Conservation (phyloP, 2,797 vertebrate species). For the Lepidocolaptes lacrymiger region DNA sequence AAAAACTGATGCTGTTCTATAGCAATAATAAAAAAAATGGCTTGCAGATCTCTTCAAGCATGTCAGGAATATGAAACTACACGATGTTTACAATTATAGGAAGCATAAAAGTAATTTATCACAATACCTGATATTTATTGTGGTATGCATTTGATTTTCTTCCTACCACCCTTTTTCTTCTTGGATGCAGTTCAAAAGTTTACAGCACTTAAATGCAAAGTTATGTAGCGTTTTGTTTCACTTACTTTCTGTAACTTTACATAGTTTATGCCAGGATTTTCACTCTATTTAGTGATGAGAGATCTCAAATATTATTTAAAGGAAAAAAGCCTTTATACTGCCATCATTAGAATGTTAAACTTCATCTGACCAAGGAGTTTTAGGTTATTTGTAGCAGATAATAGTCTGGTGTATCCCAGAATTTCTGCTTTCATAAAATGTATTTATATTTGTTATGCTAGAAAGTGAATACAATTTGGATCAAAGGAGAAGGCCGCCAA, state of each 20-base stretch:
- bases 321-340: neutral
- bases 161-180: neutral
- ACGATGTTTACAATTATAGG: slow-evolving; percentile 39
- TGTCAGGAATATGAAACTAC: slow-evolving; percentile 40
- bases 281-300: neutral
- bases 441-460: neutral
- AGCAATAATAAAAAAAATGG: neutral
- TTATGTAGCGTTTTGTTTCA: neutral
- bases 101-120: slow-evolving; percentile 20
- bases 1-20: neutral
- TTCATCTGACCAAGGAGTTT: neutral
- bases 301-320: neutral
- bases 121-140: neutral
- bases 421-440: neutral
- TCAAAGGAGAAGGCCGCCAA: neutral
- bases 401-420: neutral
- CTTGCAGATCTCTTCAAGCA: slow-evolving; percentile 6
- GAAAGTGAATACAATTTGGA: neutral
- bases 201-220: neutral
- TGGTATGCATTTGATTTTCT: neutral
- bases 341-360: neutral
- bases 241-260: neutral
- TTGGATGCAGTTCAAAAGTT: neutral
- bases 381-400: neutral
- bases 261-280: neutral